phyloP scores from a whole-genome alignment of 2,888 invertebrate species.

The Chesias legatella region DNA sequence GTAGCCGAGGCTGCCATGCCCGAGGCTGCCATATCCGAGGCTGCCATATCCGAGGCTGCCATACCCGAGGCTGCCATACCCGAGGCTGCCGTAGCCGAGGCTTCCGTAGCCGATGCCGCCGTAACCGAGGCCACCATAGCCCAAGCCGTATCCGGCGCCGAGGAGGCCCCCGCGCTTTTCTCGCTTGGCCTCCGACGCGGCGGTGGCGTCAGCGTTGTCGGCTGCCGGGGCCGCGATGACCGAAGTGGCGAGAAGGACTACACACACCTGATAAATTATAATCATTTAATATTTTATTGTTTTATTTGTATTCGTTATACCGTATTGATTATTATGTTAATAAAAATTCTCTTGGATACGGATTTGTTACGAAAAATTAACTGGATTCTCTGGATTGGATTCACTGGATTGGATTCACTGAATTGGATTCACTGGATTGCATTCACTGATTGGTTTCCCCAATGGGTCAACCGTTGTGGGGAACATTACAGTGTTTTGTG shows the following conservation, averaged over 20 bases:
- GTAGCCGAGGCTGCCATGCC: slow-evolving; percentile 13
- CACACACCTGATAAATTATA: slow-evolving; percentile 32
- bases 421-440: too few relatives aligned
- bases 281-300: too few relatives aligned
- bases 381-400: too few relatives aligned
- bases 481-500: too few relatives aligned
- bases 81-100: slow-evolving; percentile 26
- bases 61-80: slow-evolving; percentile 17
- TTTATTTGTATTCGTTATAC: too few relatives aligned
- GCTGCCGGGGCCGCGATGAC: slow-evolving; percentile 33
- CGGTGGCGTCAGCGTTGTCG: slow-evolving; percentile 4
- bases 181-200: slow-evolving; percentile 31
- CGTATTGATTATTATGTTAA: too few relatives aligned
- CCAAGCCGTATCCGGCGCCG: slow-evolving; percentile 14
- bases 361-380: too few relatives aligned
- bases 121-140: slow-evolving; percentile 24
- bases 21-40: slow-evolving; percentile 15
- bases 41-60: slow-evolving; percentile 21
- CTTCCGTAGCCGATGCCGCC: slow-evolving; percentile 21
- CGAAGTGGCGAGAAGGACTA: slow-evolving; percentile 37
- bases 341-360: too few relatives aligned
- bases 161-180: slow-evolving; percentile 40
- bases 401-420: too few relatives aligned
- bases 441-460: too few relatives aligned
- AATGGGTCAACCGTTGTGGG: too few relatives aligned